Evolutionary conservation across 2,113 vertebrate species (phyloP).

Genomic region (Rhegmatorhina hoffmannsi): DNA sequence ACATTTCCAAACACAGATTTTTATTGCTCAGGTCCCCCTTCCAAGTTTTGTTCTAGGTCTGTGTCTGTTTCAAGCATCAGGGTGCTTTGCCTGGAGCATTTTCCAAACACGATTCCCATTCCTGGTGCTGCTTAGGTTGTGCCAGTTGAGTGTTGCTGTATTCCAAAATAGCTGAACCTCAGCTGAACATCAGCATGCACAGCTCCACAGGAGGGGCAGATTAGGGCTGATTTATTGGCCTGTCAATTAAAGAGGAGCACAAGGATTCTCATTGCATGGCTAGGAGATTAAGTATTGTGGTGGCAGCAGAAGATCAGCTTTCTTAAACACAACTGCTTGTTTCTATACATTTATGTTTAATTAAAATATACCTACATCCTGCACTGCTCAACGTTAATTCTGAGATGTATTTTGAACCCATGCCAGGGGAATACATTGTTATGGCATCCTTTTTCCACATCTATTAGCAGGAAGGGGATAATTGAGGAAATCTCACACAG

Average conservation of each 20-base stretch:
- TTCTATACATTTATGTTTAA: slow-evolving; percentile 27
- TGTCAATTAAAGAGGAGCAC: slow-evolving; percentile 38
- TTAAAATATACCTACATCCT: slow-evolving; percentile 42
- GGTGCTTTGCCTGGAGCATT: neutral
- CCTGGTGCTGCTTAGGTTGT: neutral
- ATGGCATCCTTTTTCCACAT: slow-evolving; percentile 55
- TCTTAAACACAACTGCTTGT: neutral
- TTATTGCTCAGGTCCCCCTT: neutral
- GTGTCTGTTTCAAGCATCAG: neutral
- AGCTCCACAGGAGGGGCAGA: neutral
- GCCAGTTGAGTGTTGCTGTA: neutral
- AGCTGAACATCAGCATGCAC: slow-evolving; percentile 21
- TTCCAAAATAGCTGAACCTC: slow-evolving; percentile 1
- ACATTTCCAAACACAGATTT: neutral
- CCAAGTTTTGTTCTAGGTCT: neutral
- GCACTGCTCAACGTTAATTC: slow-evolving; percentile 13
- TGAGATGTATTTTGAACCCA: slow-evolving; percentile 45
- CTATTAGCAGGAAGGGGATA: slow-evolving; percentile 62
- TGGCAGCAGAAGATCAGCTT: slow-evolving; percentile 20
- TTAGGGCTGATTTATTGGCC: slow-evolving; percentile 39
- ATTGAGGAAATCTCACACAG: slow-evolving; percentile 60
- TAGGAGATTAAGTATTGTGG: slow-evolving; percentile 17
- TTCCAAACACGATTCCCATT: neutral
- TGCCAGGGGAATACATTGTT: slow-evolving; percentile 61
- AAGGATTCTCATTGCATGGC: neutral